These are phyloP conservation scores for Formica exsecta DNA, from an alignment of 1,140 invertebrate species.

Conservation along the genomic window DNA sequence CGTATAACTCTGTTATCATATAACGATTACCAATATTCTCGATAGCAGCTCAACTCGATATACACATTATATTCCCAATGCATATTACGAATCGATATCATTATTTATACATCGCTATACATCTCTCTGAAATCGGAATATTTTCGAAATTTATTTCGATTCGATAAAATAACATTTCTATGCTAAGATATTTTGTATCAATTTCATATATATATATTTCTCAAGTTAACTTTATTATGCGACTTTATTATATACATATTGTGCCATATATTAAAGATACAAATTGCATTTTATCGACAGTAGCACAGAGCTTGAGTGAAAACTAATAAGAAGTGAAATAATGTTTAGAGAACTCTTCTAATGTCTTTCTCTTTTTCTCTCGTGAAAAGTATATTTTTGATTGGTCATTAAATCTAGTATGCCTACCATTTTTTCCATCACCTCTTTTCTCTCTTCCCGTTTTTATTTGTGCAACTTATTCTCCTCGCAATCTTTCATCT, in stretches of 20 bases:
- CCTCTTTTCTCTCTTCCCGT: not conserved
- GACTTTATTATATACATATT: not conserved
- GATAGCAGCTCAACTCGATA: not conserved
- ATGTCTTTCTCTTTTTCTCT: conserved; percentile 56
- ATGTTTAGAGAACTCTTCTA: conserved; percentile 45
- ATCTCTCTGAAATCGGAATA: not conserved
- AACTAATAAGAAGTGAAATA: conserved; percentile 52
- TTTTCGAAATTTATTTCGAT: not conserved
- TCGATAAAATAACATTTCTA: not conserved
- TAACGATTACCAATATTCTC: not conserved
- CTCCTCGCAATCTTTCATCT: not conserved
- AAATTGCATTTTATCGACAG: conserved; percentile 31
- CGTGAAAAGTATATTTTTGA: conserved; percentile 66
- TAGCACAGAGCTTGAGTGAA: conserved; percentile 33
- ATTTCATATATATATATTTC: not conserved
- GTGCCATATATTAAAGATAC: conserved; percentile 27
- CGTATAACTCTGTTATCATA: not conserved
- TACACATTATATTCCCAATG: not conserved
- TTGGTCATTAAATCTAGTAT: conserved; percentile 62
- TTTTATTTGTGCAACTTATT: not conserved
- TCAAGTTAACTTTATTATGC: conserved; percentile 18
- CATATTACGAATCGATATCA: not conserved
- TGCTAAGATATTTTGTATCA: not conserved
- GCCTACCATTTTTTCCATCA: not conserved
- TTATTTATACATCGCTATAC: not conserved